Base-by-base conservation (phyloP, 2,113 vertebrate genomes). In the Labrus mixtus region DNA sequence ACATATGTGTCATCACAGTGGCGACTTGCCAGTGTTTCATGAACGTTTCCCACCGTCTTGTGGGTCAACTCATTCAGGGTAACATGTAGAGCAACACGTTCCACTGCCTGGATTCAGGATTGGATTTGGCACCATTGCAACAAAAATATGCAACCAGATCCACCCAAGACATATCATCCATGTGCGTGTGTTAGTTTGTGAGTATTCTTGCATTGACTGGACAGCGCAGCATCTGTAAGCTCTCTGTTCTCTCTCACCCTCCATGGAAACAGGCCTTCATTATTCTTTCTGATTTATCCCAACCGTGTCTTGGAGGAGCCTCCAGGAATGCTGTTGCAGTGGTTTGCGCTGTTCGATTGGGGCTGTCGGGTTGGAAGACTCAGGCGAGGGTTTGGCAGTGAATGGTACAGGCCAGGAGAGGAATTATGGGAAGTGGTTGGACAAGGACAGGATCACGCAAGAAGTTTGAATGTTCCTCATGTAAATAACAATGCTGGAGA, bases 301-400 rank as follows among this genome's bases (percentile, higher is more conserved):
- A 10, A 53, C 56, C 71, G 45, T 77, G 83, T 87, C 82, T 74
- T 73, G 68, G 76, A 88, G 71, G 41, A 86, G 76, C 51, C 84
- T 85, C 66, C 69, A 67, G 85, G 86, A 89, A 90, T 76, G 82
- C 78, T 16, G 57, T 68, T 77, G 84, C 83, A 41, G 83, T 25
- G 78, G 87, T 89, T 90, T 81, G 68, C 22, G 68, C 55, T 64
- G 74, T 76, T 90, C 59, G 46, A 62, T 23, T 23, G 63, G 55
- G 85, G 65, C 75, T 20, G 74, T 65, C 1, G 81, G 81, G 83
- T 81, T 90, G 81, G 88, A 89, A 67, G 63, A 83, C 48, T 37
- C 69, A 75, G 79, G 61, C 58, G 83, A 80, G 48, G 85, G 82
- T 90, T 90, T 91, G 86, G 87, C 87, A 68, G 59, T 53, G 70